Base-by-base conservation (phyloP, 2,113 vertebrate species). In the Sminthopsis crassicaudata region DNA sequence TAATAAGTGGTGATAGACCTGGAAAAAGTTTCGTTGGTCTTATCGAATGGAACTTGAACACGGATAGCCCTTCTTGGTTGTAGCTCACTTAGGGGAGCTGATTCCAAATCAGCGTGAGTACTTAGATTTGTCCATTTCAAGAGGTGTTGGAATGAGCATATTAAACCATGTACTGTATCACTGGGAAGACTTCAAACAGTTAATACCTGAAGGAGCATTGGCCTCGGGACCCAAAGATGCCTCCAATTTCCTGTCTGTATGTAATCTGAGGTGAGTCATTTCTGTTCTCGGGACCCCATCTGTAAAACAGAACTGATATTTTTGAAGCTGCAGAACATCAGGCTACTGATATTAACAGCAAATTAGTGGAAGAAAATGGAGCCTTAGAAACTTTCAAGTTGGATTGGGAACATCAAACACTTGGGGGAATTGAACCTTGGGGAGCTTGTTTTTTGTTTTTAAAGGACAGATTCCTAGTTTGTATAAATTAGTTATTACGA, bases 321-420 rank as follows among this genome's bases (percentile, higher is more conserved):
- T 84, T 84, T 23, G n/a, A 23, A 42, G 16, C n/a, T 42, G 19
- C 42, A 84, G n/a, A 23, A 23, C n/a, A 76, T 76, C 22, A 76
- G 67, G 6, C 36, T 76, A 42, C 67, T 2, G 1, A 19, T 42
- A 50, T 92, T 94, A 90, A 91, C 54, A 94, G 91, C 46, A 30
- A 42, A 93, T 93, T 94, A 91, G 84, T 76, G 90, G 42, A 92
- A 46, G 55, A 92, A 96, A 96, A 93, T 46, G 93, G 67, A 76
- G 19, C 67, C 67, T 76, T 76, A 76, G 67, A n/a, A 42, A 76
- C 36, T 42, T 92, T 90, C 84, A 93, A 93, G 53, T 84, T 93
- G 91, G 93, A 93, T 27, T 93, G n/a, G 25, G 54, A 95, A 42
- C 96, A 94, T 8, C 84, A 94, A 90, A n/a, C 12, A 12, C 92